Conservation (phyloP, 2,113 vertebrate species). For the Erpornis zantholeuca region DNA sequence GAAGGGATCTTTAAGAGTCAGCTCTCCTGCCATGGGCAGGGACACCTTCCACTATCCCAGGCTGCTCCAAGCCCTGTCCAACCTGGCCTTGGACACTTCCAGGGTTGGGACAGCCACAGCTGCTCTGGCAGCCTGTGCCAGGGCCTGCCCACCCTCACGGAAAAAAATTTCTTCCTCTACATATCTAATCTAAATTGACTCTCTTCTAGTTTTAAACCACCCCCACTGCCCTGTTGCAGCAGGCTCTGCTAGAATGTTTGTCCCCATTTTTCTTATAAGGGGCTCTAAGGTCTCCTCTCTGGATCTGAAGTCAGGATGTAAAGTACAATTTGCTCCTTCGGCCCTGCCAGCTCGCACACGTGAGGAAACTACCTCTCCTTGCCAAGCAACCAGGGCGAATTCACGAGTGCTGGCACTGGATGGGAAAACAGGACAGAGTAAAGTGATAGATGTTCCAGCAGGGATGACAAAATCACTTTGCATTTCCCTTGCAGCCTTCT, state of each 20-base stretch:
- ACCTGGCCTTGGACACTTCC: too few species aligned
- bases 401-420: background rate
- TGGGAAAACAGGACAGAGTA: too few species aligned
- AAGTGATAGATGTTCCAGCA: background rate
- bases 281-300: background rate
- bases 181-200: background rate
- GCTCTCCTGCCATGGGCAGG: background rate
- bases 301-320: background rate
- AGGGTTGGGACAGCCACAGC: background rate
- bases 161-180: background rate
- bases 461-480: background rate
- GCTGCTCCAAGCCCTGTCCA: accelerated
- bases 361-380: background rate
- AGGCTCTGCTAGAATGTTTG: accelerated
- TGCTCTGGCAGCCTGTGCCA: accelerated
- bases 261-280: background rate
- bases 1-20: background rate
- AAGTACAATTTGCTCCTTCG: background rate
- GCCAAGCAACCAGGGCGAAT: background rate
- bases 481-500: background rate
- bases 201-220: background rate
- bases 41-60: background rate
- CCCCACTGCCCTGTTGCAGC: background rate
- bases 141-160: background rate
- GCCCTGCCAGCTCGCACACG: background rate